phyloP scores from a whole-genome alignment of 1,140 invertebrate species.

The Monomorium pharaonis region DNA sequence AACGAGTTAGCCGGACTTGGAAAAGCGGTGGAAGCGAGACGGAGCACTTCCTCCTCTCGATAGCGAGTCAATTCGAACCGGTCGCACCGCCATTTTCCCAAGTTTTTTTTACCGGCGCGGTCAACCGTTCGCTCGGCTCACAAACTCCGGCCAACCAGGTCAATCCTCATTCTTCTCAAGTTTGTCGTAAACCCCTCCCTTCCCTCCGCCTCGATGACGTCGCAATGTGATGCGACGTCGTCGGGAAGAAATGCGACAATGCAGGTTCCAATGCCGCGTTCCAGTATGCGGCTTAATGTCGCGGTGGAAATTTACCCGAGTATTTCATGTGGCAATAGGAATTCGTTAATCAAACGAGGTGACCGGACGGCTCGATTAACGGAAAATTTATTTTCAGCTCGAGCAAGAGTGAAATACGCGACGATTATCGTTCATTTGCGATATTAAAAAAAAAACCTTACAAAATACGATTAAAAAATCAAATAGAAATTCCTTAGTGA shows the following conservation, averaged over 20 bases:
- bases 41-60: conserved; percentile 65
- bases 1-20: neutral
- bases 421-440: neutral
- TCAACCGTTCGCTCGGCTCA: conserved; percentile 61
- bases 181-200: conserved; percentile 14
- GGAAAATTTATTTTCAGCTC: neutral
- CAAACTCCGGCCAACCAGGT: conserved; percentile 63
- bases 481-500: neutral
- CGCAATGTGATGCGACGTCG: neutral
- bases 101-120: conserved; percentile 72
- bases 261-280: neutral
- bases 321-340: neutral
- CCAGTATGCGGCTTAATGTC: conserved; percentile 5
- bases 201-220: too few species aligned
- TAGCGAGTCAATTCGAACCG: conserved; percentile 74
- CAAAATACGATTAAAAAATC: neutral
- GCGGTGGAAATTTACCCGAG: conserved; percentile 13
- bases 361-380: conserved; percentile 15
- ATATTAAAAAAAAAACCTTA: too few species aligned
- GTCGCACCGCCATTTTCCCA: conserved; percentile 70
- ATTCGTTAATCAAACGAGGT: conserved; percentile 38
- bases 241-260: conserved; percentile 17
- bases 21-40: conserved; percentile 43
- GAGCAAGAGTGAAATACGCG: neutral
- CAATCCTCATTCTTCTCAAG: conserved; percentile 58